Evolutionary conservation across 2,888 invertebrate genomes (phyloP), one percentile per base, ranked within the genome.

Genomic region (Caradrina clavipalpis): DNA sequence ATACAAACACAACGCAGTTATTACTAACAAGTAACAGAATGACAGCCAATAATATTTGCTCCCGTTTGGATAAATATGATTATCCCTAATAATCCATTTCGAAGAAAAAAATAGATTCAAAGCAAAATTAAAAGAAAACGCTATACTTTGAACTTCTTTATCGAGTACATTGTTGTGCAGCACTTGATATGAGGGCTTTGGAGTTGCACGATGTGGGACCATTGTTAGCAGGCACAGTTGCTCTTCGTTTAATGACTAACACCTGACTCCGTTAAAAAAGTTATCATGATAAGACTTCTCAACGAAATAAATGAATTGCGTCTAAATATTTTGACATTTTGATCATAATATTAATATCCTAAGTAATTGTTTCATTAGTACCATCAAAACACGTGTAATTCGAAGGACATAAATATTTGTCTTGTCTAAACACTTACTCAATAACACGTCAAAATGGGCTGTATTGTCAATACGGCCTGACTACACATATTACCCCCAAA

Each of bases 41-140:
- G 65, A 54, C 7, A 79, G 22, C 6, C 61, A 10, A 5, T 58
- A 45, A 4, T 11, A 53, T 8, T 39, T 49, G 0, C 22, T 66
- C 7, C 61, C 64, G 8, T 61, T 61, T 2, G 73, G 56, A 22
- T 70, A 69, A 2, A 81, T 73, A 39, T 71, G 73, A 47, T 63
- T 73, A 49, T 67, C 22, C 11, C 17, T 45, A 35, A 73, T 10
- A 42, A n/a, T 39, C 21, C 51, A 74, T n/a, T 73, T 71, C n/a
- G 51, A 39, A 63, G 35, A 53, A 31, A 73, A 19, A 26, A 71
- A 64, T 6, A 64, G n/a, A 0, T 15, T 8, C 10, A 73, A 45
- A 0, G 15, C 8, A 39, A 26, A 64, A 19, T 53, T 63, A 39
- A 73, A 73, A 15, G 71, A 71, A 21, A 39, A 11, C 1, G 31